These are phyloP conservation scores for Eurystomus gularis DNA, from an alignment of 2,113 vertebrate species.

Conservation along the genomic window DNA sequence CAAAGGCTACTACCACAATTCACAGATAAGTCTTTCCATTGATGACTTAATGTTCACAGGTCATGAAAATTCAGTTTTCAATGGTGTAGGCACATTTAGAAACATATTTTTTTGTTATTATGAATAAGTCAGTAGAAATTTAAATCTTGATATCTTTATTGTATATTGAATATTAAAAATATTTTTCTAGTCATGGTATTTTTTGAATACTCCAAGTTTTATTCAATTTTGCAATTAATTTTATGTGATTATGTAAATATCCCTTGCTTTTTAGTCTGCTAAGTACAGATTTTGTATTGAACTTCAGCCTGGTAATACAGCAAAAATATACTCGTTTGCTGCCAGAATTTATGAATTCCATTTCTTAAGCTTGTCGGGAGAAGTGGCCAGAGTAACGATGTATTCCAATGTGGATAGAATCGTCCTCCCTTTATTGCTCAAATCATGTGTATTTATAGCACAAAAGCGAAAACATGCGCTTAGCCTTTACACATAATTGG, in stretches of 20 bases:
- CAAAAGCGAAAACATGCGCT: too few relatives aligned
- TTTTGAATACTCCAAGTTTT: neutral
- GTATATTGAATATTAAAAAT: neutral
- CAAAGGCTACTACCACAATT: neutral
- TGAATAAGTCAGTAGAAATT: neutral
- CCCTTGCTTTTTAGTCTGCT: neutral
- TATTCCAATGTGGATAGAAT: too few relatives aligned
- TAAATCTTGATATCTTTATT: neutral
- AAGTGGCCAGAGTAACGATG: too few relatives aligned
- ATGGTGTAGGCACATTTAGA: neutral
- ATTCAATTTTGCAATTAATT: neutral
- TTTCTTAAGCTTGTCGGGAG: too few relatives aligned
- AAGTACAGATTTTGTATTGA: neutral
- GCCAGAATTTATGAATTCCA: neutral
- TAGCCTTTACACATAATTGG: too few relatives aligned
- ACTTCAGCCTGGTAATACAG: neutral
- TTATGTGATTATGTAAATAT: neutral
- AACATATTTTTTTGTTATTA: neutral
- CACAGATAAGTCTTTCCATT: neutral
- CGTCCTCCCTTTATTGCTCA: too few relatives aligned
- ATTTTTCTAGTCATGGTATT: neutral
- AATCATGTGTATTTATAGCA: too few relatives aligned
- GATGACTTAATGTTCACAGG: neutral
- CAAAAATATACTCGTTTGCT: neutral
- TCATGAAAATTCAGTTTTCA: neutral